These are phyloP conservation scores for Bombus balteatus DNA, from an alignment of 1,140 invertebrate genomes.

Conservation along the genomic window DNA sequence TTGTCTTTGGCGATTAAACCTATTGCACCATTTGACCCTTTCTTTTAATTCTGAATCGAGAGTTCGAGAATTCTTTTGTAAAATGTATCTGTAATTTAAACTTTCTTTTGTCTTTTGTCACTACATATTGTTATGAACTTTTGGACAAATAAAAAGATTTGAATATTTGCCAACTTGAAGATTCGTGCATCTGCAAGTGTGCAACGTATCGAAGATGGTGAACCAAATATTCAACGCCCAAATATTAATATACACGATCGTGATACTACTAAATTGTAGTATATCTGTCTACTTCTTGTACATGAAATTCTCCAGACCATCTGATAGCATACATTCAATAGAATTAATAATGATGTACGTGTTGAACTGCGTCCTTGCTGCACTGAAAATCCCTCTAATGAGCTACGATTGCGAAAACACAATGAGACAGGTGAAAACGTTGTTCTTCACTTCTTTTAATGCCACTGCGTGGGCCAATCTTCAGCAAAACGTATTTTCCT, in stretches of 20 bases:
- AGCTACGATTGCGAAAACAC: conserved; percentile 24
- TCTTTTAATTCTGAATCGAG: too few relatives aligned
- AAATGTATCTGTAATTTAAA: not conserved
- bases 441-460: not conserved
- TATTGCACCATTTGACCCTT: too few relatives aligned
- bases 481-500: not conserved
- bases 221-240: conserved; percentile 26
- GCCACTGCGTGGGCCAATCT: not conserved
- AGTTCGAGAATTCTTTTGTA: too few relatives aligned
- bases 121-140: not conserved
- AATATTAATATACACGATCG: not conserved
- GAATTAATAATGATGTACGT: accelerated
- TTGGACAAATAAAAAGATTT: not conserved
- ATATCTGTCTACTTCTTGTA: conserved; percentile 20
- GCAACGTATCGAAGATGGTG: conserved; percentile 17
- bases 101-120: too few relatives aligned
- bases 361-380: accelerated
- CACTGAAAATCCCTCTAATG: not conserved
- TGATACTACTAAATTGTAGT: not conserved
- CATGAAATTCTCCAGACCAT: too few relatives aligned
- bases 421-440: conserved; percentile 27
- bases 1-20: not conserved
- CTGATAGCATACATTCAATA: accelerated
- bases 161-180: conserved; percentile 20
- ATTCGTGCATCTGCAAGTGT: conserved; percentile 55